Evolutionary conservation across 2,888 invertebrate species (phyloP).

Genomic region (Sarcophaga subvicina): DNA sequence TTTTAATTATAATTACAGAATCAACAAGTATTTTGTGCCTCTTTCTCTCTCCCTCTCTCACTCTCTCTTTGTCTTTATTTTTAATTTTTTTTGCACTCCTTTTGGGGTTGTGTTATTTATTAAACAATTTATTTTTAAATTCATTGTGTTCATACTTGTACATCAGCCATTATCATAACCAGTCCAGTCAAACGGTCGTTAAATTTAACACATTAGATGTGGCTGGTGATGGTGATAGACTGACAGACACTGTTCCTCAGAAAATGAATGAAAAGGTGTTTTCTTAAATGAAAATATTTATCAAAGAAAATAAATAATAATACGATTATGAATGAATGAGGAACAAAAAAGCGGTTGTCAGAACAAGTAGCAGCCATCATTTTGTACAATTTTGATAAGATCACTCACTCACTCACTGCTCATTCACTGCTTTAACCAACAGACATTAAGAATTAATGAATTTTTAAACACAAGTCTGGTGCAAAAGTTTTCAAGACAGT

Average conservation of each 20-base stretch:
- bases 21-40: conserved; percentile 44
- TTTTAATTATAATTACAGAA: conserved; percentile 56
- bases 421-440: conserved; percentile 4
- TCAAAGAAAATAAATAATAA: conserved; percentile 38
- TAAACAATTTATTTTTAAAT: conserved; percentile 46
- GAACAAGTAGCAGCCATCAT: background rate
- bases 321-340: conserved; percentile 6
- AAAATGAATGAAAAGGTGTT: conserved; percentile 44
- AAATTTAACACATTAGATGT: conserved; percentile 64
- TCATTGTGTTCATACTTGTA: conserved; percentile 6
- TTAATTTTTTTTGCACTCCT: background rate
- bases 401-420: background rate
- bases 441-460: conserved; percentile 43
- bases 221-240: conserved; percentile 45
- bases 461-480: conserved; percentile 39
- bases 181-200: conserved; percentile 53
- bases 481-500: background rate
- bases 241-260: conserved; percentile 7
- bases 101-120: conserved; percentile 3
- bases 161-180: conserved; percentile 14
- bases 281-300: conserved; percentile 59
- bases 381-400: conserved; percentile 35
- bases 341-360: conserved; percentile 5
- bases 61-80: too few relatives aligned
- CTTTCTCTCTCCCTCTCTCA: too few relatives aligned